Evolutionary conservation across 2,113 vertebrate species (phyloP).

Genomic region (Nibea coibor): DNA sequence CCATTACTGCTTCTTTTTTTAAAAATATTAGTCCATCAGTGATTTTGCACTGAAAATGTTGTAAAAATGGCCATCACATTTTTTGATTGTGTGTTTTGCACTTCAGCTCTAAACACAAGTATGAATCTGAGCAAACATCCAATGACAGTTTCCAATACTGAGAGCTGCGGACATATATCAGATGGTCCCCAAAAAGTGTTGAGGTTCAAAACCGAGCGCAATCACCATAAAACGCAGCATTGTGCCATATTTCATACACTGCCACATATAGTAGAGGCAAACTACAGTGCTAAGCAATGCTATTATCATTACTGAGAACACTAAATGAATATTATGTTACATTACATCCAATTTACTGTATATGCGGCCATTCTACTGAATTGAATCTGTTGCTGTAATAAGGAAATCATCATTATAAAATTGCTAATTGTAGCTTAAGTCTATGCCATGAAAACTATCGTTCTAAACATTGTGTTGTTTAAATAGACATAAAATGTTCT

Average conservation of each 20-base stretch:
- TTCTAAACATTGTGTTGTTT: conserved; percentile 22
- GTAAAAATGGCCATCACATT: background rate
- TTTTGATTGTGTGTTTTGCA: background rate
- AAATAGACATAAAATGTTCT: conserved; percentile 34
- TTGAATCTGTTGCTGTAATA: conserved; percentile 48
- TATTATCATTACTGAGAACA: conserved; percentile 51
- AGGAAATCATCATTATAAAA: conserved; percentile 43
- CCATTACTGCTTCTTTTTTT: background rate
- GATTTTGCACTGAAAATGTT: background rate
- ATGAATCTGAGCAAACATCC: background rate
- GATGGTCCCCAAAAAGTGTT: background rate
- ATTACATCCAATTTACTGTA: conserved; percentile 57
- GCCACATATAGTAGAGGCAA: conserved; percentile 46
- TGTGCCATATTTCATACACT: conserved; percentile 36
- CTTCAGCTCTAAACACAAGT: background rate
- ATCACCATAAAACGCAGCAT: conserved; percentile 39
- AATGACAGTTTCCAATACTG: background rate
- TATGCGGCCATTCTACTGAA: conserved; percentile 50
- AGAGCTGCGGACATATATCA: background rate
- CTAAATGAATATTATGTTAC: conserved; percentile 56
- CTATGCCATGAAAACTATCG: conserved; percentile 11
- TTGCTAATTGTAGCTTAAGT: conserved; percentile 24
- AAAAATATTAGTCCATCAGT: no score
- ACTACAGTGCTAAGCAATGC: conserved; percentile 49
- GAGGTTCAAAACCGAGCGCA: conserved; percentile 7